These are phyloP conservation scores for Apomyelois bistriatella DNA, from an alignment of 2,888 invertebrate species.

Conservation along the genomic window DNA sequence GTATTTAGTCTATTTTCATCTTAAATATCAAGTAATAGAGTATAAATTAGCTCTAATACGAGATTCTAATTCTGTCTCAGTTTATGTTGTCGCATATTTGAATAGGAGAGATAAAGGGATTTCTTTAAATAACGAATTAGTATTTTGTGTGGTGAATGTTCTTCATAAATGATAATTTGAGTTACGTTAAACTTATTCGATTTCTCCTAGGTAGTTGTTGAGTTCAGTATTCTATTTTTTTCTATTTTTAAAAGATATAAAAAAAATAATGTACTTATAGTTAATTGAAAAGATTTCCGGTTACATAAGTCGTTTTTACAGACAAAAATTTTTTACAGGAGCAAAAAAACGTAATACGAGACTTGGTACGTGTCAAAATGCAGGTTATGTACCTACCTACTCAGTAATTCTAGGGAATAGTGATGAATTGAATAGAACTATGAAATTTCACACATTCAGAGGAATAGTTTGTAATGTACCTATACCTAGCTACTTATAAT, in stretches of 20 bases:
- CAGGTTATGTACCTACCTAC: neutral
- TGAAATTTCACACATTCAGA: too few species aligned
- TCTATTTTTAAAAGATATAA: too few species aligned
- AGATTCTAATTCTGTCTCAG: neutral
- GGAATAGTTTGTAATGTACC: too few species aligned
- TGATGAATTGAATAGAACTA: neutral
- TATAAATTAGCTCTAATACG: neutral
- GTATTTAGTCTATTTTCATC: neutral
- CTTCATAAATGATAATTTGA: neutral
- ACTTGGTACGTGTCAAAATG: neutral
- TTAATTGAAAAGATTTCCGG: too few species aligned
- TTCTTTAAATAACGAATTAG: neutral
- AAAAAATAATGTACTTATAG: too few species aligned
- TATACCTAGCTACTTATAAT: too few species aligned
- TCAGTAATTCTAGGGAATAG: neutral
- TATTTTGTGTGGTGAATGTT: neutral
- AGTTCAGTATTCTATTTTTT: too few species aligned
- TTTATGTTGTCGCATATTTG: slow-evolving; percentile 3
- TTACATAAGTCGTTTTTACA: too few species aligned
- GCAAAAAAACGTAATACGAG: neutral
- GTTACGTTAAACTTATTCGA: too few species aligned
- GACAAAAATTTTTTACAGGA: neutral
- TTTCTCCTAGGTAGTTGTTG: too few species aligned
- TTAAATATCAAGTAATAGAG: neutral
- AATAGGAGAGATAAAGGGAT: slow-evolving; percentile 1